phyloP scores from a whole-genome alignment of 2,113 vertebrate species.

The Notothenia rossii region DNA sequence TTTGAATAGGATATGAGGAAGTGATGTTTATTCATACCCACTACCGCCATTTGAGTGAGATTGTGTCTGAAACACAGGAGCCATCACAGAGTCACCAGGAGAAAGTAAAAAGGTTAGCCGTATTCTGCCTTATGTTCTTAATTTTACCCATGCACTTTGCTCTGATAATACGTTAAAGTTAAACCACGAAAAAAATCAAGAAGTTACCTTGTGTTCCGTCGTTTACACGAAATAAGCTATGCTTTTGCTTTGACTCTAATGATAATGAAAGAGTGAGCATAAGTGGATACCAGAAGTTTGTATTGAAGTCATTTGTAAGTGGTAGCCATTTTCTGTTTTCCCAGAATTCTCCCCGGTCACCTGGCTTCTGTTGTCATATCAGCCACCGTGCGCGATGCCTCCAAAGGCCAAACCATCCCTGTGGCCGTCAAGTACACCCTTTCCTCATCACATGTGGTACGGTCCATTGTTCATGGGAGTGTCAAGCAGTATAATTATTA shows the following conservation, averaged over 20 bases:
- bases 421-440: constrained; percentile 83
- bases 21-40: constrained; percentile 83
- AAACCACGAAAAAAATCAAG: background rate
- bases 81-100: constrained; percentile 47
- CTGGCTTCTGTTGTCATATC: constrained; percentile 84
- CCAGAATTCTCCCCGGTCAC: constrained; percentile 66
- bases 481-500: background rate
- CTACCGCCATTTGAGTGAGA: constrained; percentile 78
- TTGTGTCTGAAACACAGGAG: constrained; percentile 52
- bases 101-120: constrained; percentile 49
- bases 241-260: background rate
- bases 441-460: constrained; percentile 69
- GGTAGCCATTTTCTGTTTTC: background rate
- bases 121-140: background rate
- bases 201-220: background rate
- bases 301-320: background rate
- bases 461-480: background rate
- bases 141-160: background rate
- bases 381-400: constrained; percentile 76
- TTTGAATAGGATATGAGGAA: constrained; percentile 74
- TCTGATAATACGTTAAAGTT: background rate
- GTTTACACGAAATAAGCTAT: background rate
- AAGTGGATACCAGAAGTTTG: background rate
- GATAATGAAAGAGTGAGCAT: background rate
- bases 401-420: constrained; percentile 71